These are phyloP conservation scores for Deilephila elpenor DNA, from an alignment of 2,888 invertebrate species.

Conservation along the genomic window DNA sequence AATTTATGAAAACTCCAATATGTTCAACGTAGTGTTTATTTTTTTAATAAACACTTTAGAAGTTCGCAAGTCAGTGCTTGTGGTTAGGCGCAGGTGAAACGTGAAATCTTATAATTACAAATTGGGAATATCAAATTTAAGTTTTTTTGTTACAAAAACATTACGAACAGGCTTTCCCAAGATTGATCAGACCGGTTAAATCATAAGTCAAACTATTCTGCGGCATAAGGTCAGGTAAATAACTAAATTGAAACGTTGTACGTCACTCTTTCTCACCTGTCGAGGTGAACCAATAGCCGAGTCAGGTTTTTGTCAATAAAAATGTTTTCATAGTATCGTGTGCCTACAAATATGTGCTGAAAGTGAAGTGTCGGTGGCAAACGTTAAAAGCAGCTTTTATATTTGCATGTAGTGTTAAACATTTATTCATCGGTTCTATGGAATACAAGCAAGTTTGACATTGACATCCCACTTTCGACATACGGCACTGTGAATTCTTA, in stretches of 20 bases:
- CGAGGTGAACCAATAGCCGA: not conserved
- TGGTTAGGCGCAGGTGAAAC: too few relatives aligned
- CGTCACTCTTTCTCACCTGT: not conserved
- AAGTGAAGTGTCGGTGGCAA: not conserved
- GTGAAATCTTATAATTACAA: too few relatives aligned
- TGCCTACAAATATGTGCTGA: not conserved
- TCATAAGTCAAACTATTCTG: too few relatives aligned
- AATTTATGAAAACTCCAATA: conserved; percentile 56
- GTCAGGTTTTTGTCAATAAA: not conserved
- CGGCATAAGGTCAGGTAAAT: not conserved
- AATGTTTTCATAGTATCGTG: not conserved
- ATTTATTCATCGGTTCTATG: not conserved
- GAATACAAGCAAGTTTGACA: not conserved
- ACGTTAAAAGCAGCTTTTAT: not conserved
- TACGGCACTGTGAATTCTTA: too few relatives aligned
- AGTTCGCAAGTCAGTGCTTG: too few relatives aligned
- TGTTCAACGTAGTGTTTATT: conserved; percentile 34
- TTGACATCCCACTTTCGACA: too few relatives aligned
- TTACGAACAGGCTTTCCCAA: too few relatives aligned
- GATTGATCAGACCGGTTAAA: too few relatives aligned
- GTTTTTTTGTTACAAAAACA: too few relatives aligned
- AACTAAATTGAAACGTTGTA: not conserved
- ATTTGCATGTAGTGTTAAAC: not conserved
- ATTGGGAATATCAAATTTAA: too few relatives aligned
- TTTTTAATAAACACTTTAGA: not conserved